phyloP scores from a whole-genome alignment of 2,888 invertebrate genomes.

The Agelastica alni region DNA sequence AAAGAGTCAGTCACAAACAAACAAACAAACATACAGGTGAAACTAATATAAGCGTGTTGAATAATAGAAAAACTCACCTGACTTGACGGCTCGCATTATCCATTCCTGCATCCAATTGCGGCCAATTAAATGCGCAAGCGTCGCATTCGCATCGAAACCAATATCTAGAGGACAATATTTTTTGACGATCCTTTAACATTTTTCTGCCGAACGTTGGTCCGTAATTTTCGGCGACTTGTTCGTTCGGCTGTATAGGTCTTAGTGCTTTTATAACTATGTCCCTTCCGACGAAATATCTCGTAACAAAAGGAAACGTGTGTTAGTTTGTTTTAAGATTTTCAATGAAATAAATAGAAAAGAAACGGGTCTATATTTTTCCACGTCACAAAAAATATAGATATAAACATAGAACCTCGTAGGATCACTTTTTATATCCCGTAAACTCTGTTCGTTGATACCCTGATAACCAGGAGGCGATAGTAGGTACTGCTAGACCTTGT shows the following conservation, averaged over 20 bases:
- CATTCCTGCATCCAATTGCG: conserved; percentile 64
- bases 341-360: background rate
- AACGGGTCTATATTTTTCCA: too few relatives aligned
- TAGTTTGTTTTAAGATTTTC: background rate
- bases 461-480: too few relatives aligned
- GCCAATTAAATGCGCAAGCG: conserved; percentile 79
- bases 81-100: conserved; percentile 55
- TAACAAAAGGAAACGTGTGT: too few relatives aligned
- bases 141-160: conserved; percentile 78
- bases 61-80: conserved; percentile 47
- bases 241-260: conserved; percentile 67
- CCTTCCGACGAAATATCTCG: conserved; percentile 77
- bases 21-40: too few relatives aligned
- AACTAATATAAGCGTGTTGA: too few relatives aligned
- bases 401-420: too few relatives aligned
- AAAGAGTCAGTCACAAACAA: too few relatives aligned
- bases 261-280: conserved; percentile 71
- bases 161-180: conserved; percentile 70
- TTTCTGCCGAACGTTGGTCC: conserved; percentile 75
- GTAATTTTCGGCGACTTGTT: conserved; percentile 80
- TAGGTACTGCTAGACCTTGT: too few relatives aligned
- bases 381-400: too few relatives aligned
- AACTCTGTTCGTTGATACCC: too few relatives aligned
- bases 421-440: too few relatives aligned
- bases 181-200: conserved; percentile 63